phyloP scores from a whole-genome alignment of 2,797 vertebrate species.

The Pangasius mekongensis region DNA sequence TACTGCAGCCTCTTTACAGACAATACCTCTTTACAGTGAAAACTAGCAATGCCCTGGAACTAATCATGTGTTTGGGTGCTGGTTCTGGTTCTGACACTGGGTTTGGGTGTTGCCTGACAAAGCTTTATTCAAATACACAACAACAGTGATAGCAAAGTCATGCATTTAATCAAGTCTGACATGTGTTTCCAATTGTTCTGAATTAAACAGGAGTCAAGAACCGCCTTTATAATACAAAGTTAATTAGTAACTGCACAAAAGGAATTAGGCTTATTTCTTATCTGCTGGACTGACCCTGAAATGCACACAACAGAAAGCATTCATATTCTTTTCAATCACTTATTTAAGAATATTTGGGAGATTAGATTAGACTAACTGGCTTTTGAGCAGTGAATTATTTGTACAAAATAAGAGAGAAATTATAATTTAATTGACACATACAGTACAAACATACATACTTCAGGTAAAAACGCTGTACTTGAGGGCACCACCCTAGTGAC shows the following conservation, averaged over 20 bases:
- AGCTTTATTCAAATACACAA: constrained; percentile 27
- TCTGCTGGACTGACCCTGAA: background rate
- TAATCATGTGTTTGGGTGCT: background rate
- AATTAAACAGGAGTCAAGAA: constrained; percentile 19
- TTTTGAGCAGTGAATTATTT: background rate
- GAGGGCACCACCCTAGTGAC: background rate
- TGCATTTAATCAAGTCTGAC: constrained; percentile 3
- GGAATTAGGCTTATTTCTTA: constrained; percentile 1
- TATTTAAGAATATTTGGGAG: background rate
- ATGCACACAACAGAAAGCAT: background rate
- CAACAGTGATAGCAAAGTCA: background rate
- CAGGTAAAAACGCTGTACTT: background rate
- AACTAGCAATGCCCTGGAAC: background rate
- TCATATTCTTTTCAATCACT: background rate
- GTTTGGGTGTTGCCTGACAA: constrained; percentile 8
- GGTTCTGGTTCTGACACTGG: constrained; percentile 2
- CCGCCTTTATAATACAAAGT: background rate
- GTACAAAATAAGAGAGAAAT: background rate
- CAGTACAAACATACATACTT: background rate
- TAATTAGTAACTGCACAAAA: constrained; percentile 18
- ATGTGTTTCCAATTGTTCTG: constrained; percentile 3
- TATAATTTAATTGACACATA: background rate
- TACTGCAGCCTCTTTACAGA: constrained; percentile 45
- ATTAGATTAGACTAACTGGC: background rate
- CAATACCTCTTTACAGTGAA: constrained; percentile 36